Percentiles rank a stretch among this genome's conserved stretches.
Evolutionary conservation across 2,113 vertebrate species (phyloP).

Genomic region (Erythrolamprus reginae): DNA sequence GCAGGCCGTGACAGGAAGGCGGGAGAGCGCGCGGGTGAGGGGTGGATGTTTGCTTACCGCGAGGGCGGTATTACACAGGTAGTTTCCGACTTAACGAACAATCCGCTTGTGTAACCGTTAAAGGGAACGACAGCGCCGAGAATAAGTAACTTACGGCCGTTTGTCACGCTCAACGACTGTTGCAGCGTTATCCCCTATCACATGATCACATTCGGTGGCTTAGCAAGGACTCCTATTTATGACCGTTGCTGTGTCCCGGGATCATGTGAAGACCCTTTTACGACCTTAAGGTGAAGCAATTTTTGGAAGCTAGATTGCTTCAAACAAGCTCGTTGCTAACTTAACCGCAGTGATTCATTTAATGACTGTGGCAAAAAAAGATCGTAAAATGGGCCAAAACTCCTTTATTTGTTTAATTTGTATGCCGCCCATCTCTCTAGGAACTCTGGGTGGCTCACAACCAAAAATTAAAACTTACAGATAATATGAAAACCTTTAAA

Average conservation of each 20-base stretch:
- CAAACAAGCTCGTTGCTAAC: neutral
- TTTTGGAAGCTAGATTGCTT: neutral
- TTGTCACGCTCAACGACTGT: neutral
- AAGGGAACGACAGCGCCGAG: neutral
- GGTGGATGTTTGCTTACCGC: neutral
- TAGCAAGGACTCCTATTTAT: neutral
- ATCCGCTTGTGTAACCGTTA: no score
- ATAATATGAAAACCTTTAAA: no score
- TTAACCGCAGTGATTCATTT: neutral
- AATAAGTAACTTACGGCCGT: neutral
- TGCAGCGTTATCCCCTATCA: neutral
- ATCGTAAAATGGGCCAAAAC: neutral
- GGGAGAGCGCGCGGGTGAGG: neutral
- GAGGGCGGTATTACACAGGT: neutral
- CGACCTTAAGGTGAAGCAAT: neutral
- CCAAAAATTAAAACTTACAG: no score
- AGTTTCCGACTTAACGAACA: neutral
- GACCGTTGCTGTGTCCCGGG: neutral
- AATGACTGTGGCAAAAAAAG: neutral
- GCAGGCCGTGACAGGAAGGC: neutral
- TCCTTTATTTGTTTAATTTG: no score
- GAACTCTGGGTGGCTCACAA: no score
- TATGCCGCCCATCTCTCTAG: no score
- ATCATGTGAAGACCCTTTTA: neutral
- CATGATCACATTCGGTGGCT: neutral